These are phyloP conservation scores for Unio delphinus DNA, from an alignment of 2,888 invertebrate genomes.

Conservation along the genomic window DNA sequence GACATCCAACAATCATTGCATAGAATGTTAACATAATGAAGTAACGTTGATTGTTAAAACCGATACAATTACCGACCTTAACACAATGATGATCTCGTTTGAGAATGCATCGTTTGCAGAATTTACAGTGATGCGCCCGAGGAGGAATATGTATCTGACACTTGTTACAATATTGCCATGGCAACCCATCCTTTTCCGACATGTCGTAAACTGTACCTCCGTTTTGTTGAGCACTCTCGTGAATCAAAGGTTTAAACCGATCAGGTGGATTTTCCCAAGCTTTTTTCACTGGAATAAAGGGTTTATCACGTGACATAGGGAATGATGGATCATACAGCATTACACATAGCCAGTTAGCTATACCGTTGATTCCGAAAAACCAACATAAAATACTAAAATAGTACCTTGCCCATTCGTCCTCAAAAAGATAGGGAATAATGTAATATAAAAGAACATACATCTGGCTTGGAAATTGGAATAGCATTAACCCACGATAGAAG, in stretches of 20 bases:
- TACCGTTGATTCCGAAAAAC: conserved; percentile 40
- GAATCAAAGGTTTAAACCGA: conserved; percentile 23
- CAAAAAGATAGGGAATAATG: conserved; percentile 45
- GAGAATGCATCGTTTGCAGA: conserved; percentile 59
- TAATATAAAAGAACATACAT: conserved; percentile 41
- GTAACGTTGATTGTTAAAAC: conserved; percentile 59
- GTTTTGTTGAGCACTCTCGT: conserved; percentile 17
- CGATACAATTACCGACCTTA: conserved; percentile 58
- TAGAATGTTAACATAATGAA: conserved; percentile 55
- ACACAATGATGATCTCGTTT: conserved; percentile 66
- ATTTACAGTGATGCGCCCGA: conserved; percentile 56
- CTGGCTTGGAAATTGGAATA: conserved; percentile 47
- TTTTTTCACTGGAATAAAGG: conserved; percentile 17
- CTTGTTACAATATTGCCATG: conserved; percentile 48
- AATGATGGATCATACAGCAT: conserved; percentile 43
- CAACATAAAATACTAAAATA: conserved; percentile 46
- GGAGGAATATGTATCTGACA: conserved; percentile 54
- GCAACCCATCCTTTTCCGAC: conserved; percentile 34
- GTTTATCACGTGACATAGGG: conserved; percentile 29
- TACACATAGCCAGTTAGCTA: conserved; percentile 53
- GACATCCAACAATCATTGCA: conserved; percentile 31
- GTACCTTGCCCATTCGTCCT: conserved; percentile 45
- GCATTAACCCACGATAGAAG: conserved; percentile 28
- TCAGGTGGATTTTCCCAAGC: conserved; percentile 30
- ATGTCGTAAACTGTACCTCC: conserved; percentile 29